Evolutionary conservation across 2,113 vertebrate species (phyloP), one percentile per base, ranked within the genome.

Genomic region (Colinus virginianus): DNA sequence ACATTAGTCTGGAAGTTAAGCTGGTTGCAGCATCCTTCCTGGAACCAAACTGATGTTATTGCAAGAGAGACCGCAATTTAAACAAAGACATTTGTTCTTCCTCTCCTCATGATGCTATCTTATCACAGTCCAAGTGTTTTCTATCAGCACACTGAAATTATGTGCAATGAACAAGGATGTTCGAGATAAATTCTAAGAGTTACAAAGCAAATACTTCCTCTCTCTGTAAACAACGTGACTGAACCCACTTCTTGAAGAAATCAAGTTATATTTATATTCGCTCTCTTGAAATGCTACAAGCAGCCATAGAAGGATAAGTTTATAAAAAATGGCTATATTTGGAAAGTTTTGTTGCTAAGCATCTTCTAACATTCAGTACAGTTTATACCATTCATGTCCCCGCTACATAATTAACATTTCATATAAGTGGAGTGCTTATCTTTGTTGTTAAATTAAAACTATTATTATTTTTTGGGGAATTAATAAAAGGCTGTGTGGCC

Each of bases 271-370:
- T 98, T 98, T 98, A 98, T 98, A 98, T 95, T 97, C 97, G 91
- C 83, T 91, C 93, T 97, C 96, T 94, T 96, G 96, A 98, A 98
- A 98, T 97, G 98, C 97, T 98, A 95, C 79, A 97, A 96, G 96
- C 97, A 98, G 96, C 98, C 98, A 98, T 98, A 98, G 98, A 99
- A 98, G 98, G 98, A 95, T 95, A 98, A 94, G 96, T 98, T 97
- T 98, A 93, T 97, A 96, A 97, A 97, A 98, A 98, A 98, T 97
- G 87, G 62, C 98, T 99, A 97, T 98, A 98, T 98, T 98, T 98
- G 98, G 97, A 97, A 98, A 97, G 94, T 96, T 93, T 59, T 96
- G 87, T 98, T 97, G 97, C 98, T 98, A 98, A 98, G 98, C 98
- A 98, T 92, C 98, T 96, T 98, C 92, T 82, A 98, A 98, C 97